Conservation (phyloP, 2,888 invertebrate genomes). For the Sthenelais limicola region DNA sequence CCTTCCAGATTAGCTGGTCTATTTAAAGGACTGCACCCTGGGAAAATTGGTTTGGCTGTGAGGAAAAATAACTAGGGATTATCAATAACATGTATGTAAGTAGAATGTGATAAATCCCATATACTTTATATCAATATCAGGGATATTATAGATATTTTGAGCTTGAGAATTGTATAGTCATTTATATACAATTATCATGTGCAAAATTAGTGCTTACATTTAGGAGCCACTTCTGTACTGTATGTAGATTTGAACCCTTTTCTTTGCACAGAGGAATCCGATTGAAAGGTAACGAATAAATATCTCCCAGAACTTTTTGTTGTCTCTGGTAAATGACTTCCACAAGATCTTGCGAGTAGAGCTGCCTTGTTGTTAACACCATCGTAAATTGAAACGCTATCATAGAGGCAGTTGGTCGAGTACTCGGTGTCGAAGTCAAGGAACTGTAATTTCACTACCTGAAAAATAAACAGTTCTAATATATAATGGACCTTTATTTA, state of each 20-base stretch:
- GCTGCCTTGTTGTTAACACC: background rate
- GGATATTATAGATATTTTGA: too few species aligned
- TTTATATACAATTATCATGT: background rate
- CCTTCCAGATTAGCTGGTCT: background rate
- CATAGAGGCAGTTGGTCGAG: constrained; percentile 12
- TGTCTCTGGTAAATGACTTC: background rate
- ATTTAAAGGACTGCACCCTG: background rate
- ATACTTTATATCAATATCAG: too few species aligned
- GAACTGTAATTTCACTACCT: constrained; percentile 4
- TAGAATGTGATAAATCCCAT: too few species aligned
- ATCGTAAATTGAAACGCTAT: background rate
- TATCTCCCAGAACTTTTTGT: background rate
- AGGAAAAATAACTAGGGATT: background rate
- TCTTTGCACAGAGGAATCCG: constrained; percentile 10
- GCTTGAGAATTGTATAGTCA: too few species aligned
- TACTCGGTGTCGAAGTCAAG: background rate
- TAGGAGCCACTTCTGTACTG: constrained; percentile 3
- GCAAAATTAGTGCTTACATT: background rate
- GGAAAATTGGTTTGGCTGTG: background rate
- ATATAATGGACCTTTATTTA: background rate
- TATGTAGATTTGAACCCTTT: background rate
- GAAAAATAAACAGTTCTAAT: background rate
- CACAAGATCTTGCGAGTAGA: background rate
- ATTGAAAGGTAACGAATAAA: background rate
- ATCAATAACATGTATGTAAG: too few species aligned